These are phyloP conservation scores for Phymorhynchus buccinoides DNA, from an alignment of 1,140 invertebrate species.

Conservation along the genomic window DNA sequence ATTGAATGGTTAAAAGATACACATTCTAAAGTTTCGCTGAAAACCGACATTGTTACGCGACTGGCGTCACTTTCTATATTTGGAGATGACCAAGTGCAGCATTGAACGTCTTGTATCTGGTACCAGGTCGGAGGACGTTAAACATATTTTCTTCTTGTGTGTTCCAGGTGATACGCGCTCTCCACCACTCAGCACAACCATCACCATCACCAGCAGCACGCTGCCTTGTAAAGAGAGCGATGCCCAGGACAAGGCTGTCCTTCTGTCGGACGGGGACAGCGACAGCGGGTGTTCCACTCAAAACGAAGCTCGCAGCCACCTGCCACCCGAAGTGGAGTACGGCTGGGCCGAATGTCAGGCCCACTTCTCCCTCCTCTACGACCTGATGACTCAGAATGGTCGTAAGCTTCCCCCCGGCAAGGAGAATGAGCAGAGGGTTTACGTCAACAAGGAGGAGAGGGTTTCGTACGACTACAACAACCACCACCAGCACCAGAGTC, in stretches of 20 bases:
- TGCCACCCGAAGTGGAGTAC: slow-evolving; percentile 56
- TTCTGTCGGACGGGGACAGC: slow-evolving; percentile 53
- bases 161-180: not conserved
- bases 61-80: too few species aligned
- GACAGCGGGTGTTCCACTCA: slow-evolving; percentile 56
- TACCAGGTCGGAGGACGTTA: too few species aligned
- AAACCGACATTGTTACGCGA: too few species aligned
- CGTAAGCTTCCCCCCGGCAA: slow-evolving; percentile 33
- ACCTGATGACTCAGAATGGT: slow-evolving; percentile 59
- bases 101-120: too few species aligned
- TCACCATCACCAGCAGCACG: not conserved
- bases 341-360: slow-evolving; percentile 53
- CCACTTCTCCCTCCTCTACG: slow-evolving; percentile 55
- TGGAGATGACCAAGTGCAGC: too few species aligned
- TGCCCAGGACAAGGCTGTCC: slow-evolving; percentile 18
- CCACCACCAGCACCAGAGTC: slow-evolving; percentile 38
- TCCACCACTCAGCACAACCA: not conserved
- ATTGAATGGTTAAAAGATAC: too few species aligned
- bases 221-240: slow-evolving; percentile 21
- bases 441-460: slow-evolving; percentile 22
- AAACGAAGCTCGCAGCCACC: slow-evolving; percentile 51
- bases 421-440: not conserved
- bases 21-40: too few species aligned
- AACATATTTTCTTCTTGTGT: too few species aligned
- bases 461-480: slow-evolving; percentile 37